Evolutionary conservation across 2,113 vertebrate species (phyloP).

Genomic region (Boleophthalmus pectinirostris): DNA sequence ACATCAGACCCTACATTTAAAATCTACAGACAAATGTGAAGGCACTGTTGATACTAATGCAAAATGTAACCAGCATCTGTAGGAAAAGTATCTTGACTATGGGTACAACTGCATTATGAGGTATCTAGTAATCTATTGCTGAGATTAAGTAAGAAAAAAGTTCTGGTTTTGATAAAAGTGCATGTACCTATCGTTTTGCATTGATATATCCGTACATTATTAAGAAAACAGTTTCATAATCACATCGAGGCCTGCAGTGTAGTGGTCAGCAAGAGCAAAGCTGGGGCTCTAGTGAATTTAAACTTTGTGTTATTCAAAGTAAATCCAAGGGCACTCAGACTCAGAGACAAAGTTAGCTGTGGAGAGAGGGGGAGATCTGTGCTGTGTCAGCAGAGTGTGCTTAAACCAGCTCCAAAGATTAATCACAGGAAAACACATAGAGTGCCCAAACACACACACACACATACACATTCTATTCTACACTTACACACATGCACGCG

Average conservation of each 20-base stretch:
- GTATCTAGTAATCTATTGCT: too few species aligned
- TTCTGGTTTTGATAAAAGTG: too few species aligned
- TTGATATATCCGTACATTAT: neutral
- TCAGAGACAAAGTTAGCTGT: constrained; percentile 65
- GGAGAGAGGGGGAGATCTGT: constrained; percentile 60
- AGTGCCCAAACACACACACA: constrained; percentile 43
- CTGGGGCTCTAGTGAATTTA: constrained; percentile 54
- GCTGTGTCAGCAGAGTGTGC: constrained; percentile 76
- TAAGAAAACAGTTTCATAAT: neutral
- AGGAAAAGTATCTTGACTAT: neutral
- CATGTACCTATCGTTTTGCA: neutral
- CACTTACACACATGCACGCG: constrained; percentile 20
- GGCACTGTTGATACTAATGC: neutral
- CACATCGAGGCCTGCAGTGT: constrained; percentile 4
- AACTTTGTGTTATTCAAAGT: constrained; percentile 73
- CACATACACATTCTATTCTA: neutral
- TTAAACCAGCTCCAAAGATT: constrained; percentile 78
- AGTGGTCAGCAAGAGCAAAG: constrained; percentile 29
- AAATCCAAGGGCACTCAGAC: constrained; percentile 71
- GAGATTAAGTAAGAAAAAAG: too few species aligned
- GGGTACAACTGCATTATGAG: neutral
- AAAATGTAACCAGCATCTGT: neutral
- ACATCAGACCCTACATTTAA: neutral
- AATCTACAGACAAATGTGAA: neutral
- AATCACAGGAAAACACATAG: constrained; percentile 76